Evolutionary conservation across 1,140 invertebrate species (phyloP), one percentile per base, ranked within the genome.

Genomic region (Cecropterus lyciades): DNA sequence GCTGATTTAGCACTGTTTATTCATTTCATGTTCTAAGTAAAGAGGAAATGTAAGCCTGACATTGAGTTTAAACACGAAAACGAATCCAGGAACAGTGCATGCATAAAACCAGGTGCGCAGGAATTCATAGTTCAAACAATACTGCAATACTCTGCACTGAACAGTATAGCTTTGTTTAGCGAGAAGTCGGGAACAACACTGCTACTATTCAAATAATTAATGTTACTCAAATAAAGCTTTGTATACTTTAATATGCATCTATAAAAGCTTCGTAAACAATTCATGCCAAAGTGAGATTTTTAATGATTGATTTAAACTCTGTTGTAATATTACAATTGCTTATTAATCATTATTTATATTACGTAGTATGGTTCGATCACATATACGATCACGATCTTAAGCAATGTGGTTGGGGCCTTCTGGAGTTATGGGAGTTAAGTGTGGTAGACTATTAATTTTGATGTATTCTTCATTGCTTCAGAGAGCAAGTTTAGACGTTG

Each of bases 111-210:
- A 75, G 73, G 65, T 77, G 74, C 70, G 77, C 60, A 63, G 76
- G 81, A 79, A 87, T 87, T 77, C 70, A 67, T 77, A 71, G 68
- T 70, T 73, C 67, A 83, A 87, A 89, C 82, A 87, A 79, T 80
- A 77, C 65, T 40, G 55, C 69, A 63, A 70, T 75, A 80, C 68
- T 51, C 73, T 66, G 73, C 13, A 33, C 27, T 49, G 15, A 60
- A 72, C 59, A 60, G 63, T 62, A 62, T 67, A 70, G 65, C 64
- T 75, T 77, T 77, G 69, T 79, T 69, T 52, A 60, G 51, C 52
- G 65, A 72, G 20, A 67, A 66, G 46, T 65, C 37, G 11, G 51
- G 57, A 79, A 80, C 73, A 72, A 79, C 71, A 69, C 69, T 77
- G 60, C 79, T 76, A 69, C n/a, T n/a, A n/a, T 72, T 64, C 17